Evolutionary conservation across 2,888 invertebrate species (phyloP).

Genomic region (Acanthosepion lycidas): DNA sequence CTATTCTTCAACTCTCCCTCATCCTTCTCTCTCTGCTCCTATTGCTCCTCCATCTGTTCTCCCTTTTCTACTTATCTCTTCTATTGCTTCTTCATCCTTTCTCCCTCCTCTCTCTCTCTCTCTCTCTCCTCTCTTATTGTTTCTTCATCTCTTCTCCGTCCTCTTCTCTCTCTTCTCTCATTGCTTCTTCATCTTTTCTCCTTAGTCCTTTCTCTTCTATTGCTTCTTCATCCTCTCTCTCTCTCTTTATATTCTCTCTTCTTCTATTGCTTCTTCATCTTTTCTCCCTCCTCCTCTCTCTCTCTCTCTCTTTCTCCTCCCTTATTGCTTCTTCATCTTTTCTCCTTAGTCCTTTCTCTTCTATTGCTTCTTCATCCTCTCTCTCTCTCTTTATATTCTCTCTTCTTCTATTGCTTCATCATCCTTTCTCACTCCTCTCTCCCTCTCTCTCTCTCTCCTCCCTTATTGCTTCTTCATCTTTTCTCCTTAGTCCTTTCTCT

Average conservation of each 20-base stretch:
- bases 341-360: not conserved
- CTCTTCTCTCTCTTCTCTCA: not conserved
- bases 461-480: not conserved
- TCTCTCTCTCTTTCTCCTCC: no score
- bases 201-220: not conserved
- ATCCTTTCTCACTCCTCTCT: not conserved
- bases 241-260: not conserved
- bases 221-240: no score
- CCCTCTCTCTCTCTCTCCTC: not conserved
- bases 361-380: not conserved
- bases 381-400: not conserved
- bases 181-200: not conserved
- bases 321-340: not conserved
- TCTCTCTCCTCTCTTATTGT: no score
- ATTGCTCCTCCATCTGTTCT: no score
- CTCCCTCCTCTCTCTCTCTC: no score
- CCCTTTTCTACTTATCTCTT: not conserved
- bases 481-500: not conserved
- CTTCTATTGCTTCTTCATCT: not conserved
- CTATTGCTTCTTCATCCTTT: not conserved
- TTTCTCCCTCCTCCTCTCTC: not conserved
- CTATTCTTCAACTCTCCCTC: no score
- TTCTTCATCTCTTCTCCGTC: no score
- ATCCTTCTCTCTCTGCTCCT: no score
- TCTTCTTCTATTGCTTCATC: not conserved